A percentile compares a stretch with the other conserved stretches of the same genome.
Evolutionary conservation across 2,113 vertebrate species (phyloP).

Genomic region (Sitta europaea): DNA sequence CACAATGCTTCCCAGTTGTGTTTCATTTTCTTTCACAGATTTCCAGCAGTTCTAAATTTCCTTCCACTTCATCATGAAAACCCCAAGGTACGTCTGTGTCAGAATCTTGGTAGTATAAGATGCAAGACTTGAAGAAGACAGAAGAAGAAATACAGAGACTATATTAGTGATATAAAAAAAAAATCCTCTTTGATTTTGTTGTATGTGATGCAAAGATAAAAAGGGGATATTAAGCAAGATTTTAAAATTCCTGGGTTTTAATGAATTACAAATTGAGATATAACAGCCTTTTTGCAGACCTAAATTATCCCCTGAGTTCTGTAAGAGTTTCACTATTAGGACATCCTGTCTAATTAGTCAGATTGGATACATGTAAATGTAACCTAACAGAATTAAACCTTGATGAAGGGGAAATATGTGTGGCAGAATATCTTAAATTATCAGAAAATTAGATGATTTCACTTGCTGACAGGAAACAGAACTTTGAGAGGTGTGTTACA

Average conservation of each 20-base stretch:
- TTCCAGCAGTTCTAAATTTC: background rate
- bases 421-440: background rate
- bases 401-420: background rate
- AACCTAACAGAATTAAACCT: background rate
- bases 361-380: background rate
- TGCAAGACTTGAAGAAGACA: background rate
- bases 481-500: background rate
- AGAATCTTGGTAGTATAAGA: background rate
- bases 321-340: background rate
- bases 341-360: conserved; percentile 29
- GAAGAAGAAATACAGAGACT: background rate
- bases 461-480: background rate
- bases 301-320: background rate
- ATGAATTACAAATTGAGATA: background rate
- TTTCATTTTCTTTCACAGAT: background rate
- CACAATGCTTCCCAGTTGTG: background rate
- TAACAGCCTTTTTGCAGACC: background rate
- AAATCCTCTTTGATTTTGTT: background rate
- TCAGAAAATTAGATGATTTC: background rate
- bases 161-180: background rate
- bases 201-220: background rate
- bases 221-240: background rate
- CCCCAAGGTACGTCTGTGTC: background rate
- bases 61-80: background rate
- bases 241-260: background rate